Conservation (phyloP, 2,113 vertebrate species). For the Psittacula cyanocephala region DNA sequence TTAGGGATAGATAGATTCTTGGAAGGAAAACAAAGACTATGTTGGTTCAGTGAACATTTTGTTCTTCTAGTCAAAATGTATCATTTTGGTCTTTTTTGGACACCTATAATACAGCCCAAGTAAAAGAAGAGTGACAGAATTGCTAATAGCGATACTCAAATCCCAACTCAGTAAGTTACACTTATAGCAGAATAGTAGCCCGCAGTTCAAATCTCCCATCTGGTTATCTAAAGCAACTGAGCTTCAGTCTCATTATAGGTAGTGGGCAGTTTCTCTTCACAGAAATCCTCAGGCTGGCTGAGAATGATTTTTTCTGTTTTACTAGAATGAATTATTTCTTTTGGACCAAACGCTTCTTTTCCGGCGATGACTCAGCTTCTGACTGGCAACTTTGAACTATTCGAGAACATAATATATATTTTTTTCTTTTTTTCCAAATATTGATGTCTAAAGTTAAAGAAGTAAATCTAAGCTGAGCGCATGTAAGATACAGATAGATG, state of each 20-base stretch:
- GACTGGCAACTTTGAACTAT: not conserved
- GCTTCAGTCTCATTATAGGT: not conserved
- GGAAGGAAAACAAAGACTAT: not conserved
- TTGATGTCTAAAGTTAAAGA: not conserved
- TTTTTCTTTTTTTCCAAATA: not conserved
- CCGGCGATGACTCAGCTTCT: not conserved
- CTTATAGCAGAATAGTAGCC: not conserved
- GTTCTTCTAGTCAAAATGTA: not conserved
- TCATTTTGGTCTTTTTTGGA: not conserved
- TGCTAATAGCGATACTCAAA: not conserved
- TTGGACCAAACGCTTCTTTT: not conserved
- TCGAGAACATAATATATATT: not conserved
- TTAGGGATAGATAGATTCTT: not conserved
- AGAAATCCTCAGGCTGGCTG: not conserved
- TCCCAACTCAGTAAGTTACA: not conserved
- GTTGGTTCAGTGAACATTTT: not conserved
- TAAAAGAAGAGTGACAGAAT: not conserved
- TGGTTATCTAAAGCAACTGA: not conserved
- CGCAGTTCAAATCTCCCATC: not conserved
- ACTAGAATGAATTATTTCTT: not conserved
- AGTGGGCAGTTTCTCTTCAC: not conserved
- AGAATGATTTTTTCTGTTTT: not conserved
- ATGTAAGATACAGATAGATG: not conserved
- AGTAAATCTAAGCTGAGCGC: not conserved
- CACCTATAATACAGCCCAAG: not conserved